These are phyloP conservation scores for Chloroclysta siterata DNA, from an alignment of 2,888 invertebrate genomes.

Conservation along the genomic window DNA sequence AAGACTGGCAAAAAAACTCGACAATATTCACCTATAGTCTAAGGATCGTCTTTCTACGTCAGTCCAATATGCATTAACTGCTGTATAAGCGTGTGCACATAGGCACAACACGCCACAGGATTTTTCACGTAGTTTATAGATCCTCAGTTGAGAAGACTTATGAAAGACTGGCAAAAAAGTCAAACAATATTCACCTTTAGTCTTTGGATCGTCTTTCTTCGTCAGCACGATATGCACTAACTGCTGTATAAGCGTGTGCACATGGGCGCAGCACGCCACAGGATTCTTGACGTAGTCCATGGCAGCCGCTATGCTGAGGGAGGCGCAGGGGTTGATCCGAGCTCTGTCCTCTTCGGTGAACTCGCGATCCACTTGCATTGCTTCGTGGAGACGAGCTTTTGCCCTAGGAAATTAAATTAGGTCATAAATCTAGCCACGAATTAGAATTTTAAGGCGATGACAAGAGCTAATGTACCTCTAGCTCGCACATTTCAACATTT, in stretches of 20 bases:
- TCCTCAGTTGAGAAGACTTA: no score
- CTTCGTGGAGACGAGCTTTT: slow-evolving; percentile 96
- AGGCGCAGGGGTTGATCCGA: slow-evolving; percentile 95
- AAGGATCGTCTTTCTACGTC: slow-evolving; percentile 93
- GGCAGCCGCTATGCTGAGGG: slow-evolving; percentile 96
- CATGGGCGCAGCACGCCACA: slow-evolving; percentile 95
- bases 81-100: slow-evolving; percentile 94
- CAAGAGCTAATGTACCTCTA: no score
- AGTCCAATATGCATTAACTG: slow-evolving; percentile 94
- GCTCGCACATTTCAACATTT: no score
- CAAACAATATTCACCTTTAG: slow-evolving; percentile 86
- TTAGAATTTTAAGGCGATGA: no score
- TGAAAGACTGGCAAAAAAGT: no score
- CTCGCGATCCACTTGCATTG: slow-evolving; percentile 95
- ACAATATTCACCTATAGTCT: slow-evolving; percentile 88
- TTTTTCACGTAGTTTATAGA: slow-evolving; percentile 98
- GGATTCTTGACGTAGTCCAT: slow-evolving; percentile 98
- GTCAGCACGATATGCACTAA: slow-evolving; percentile 93
- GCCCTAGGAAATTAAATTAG: slow-evolving; percentile 86
- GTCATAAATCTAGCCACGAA: no score
- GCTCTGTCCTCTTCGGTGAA: slow-evolving; percentile 93
- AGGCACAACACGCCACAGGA: slow-evolving; percentile 96
- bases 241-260: slow-evolving; percentile 94
- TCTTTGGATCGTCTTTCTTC: slow-evolving; percentile 95
- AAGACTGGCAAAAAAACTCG: no score